phyloP scores from a whole-genome alignment of 2,113 vertebrate species.

The Bucco capensis region DNA sequence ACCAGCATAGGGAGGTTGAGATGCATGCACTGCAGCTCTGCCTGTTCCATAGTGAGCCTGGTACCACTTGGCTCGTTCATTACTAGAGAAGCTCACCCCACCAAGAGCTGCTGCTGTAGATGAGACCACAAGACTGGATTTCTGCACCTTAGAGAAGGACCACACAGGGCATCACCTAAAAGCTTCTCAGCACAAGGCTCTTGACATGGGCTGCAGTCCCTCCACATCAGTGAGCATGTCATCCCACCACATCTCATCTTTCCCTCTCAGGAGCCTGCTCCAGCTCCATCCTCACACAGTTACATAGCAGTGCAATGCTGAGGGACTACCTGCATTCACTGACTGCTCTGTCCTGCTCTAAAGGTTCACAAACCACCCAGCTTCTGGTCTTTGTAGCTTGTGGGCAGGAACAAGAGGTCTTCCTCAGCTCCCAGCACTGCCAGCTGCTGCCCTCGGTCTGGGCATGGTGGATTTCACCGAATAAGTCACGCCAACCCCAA shows the following conservation, averaged over 20 bases:
- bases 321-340: not conserved
- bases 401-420: not conserved
- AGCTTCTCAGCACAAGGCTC: not conserved
- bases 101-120: not conserved
- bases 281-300: not conserved
- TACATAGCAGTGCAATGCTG: fast-evolving
- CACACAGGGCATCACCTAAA: not conserved
- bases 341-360: not conserved
- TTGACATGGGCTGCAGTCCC: fast-evolving
- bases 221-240: fast-evolving
- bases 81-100: not conserved
- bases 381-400: not conserved
- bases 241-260: fast-evolving
- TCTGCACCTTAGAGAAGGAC: too few relatives aligned
- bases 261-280: not conserved
- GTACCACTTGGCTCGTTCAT: fast-evolving
- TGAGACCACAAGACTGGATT: not conserved
- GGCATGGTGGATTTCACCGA: not conserved
- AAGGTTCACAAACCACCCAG: not conserved
- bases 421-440: not conserved
- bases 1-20: not conserved
- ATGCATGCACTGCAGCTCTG: fast-evolving
- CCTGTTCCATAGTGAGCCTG: not conserved
- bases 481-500: not conserved
- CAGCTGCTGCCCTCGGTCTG: slow-evolving; percentile 7